Evolutionary conservation across 2,113 vertebrate species (phyloP), one percentile per base, ranked within the genome.

Genomic region (Rhea pennata): DNA sequence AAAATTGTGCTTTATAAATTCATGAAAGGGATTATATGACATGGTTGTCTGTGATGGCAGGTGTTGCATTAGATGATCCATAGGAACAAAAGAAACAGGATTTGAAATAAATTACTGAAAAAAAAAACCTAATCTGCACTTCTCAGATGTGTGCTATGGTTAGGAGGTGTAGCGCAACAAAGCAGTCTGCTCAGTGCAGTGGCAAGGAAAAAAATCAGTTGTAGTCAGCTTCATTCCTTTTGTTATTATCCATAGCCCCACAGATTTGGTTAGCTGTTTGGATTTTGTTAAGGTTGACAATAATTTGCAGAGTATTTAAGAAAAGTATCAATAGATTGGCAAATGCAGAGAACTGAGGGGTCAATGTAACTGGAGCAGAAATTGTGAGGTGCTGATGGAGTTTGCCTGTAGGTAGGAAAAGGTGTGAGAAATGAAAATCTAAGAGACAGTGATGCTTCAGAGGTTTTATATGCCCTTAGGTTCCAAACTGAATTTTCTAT

Each of bases 1-100:
- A 6, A 89, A 96, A 94, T 66, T 5, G 27, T 1, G 40, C 19
- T 91, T 82, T 58, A 61, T 73, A 87, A 79, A 10, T 89, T 92
- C 89, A 70, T 85, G 66, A 91, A 92, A 85, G 15, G 93, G 91
- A 97, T 95, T 95, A 91, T 75, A 82, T 73, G 71, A 54, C 81
- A 85, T 54, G 62, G 58, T 87, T 92, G 70, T 95, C 84, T 94
- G 44, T 91, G 75, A 87, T 73, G 62, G 33, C 81, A 95, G 81
- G 58, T 92, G 70, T 50, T 87, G 42, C 40, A 76, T 59, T 59
- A 59, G 56, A 33, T 59, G 56, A 59, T 69, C 39, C 22, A 72
- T 0, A 92, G n/a, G 50, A 95, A 95, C 58, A 96, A 95, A 92
- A 20, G 20, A 89, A 95, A 94, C 8, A 85, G 62, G 66, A 97